Evolutionary conservation across 1,140 invertebrate genomes (phyloP).

Genomic region (Calliphora vicina): DNA sequence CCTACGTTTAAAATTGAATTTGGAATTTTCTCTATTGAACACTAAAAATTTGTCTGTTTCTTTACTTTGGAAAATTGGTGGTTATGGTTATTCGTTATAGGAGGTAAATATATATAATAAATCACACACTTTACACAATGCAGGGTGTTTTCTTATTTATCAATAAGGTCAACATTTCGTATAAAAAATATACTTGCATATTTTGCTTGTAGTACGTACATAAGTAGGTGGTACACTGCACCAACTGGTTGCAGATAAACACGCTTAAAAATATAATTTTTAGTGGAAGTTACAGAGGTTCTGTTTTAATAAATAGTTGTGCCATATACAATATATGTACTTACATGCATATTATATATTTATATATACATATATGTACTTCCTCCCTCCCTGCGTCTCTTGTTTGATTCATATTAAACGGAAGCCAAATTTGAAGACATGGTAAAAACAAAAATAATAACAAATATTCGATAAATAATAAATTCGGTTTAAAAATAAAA

Average conservation of each 20-base stretch:
- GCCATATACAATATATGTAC: no score
- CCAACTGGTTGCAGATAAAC: background rate
- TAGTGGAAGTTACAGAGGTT: background rate
- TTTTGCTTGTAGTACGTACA: background rate
- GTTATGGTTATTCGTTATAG: background rate
- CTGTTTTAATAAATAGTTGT: background rate
- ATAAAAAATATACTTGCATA: constrained; percentile 5
- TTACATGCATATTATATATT: background rate
- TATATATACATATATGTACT: no score
- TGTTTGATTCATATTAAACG: background rate
- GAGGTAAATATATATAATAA: constrained; percentile 10
- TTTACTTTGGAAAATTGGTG: constrained; percentile 26
- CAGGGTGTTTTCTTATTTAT: background rate
- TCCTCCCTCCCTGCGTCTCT: no score
- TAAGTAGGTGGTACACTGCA: background rate
- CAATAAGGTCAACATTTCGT: background rate
- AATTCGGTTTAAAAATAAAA: constrained; percentile 1
- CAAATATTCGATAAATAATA: background rate
- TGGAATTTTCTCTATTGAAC: constrained; percentile 2
- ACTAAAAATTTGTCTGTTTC: background rate
- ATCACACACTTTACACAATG: constrained; percentile 1
- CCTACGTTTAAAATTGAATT: constrained; percentile 7
- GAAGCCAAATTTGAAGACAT: background rate
- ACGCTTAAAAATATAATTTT: background rate
- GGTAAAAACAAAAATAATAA: background rate